Conservation (phyloP, 2,888 invertebrate species). For the Drosophila fulvimacula region DNA sequence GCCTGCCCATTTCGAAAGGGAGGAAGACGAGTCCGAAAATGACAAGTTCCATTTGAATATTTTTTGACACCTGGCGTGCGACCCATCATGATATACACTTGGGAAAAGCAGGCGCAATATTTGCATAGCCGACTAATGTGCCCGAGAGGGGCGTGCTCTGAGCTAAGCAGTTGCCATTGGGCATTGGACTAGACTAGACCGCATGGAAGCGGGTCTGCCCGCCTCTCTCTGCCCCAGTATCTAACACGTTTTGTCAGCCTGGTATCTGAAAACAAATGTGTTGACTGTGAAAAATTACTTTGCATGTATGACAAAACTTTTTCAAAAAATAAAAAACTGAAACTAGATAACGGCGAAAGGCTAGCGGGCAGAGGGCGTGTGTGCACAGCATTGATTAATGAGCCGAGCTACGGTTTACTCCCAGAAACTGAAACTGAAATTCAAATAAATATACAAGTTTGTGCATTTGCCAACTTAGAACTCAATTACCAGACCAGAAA, state of each 20-base stretch:
- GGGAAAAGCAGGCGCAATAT: slow-evolving; percentile 50
- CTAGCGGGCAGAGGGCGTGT: slow-evolving; percentile 8
- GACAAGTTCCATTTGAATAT: slow-evolving; percentile 55
- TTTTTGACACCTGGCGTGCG: slow-evolving; percentile 74
- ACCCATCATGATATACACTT: slow-evolving; percentile 43
- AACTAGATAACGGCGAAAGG: slow-evolving; percentile 12
- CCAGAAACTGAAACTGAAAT: slow-evolving; percentile 3
- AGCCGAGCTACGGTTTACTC: slow-evolving; percentile 27
- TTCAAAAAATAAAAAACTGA: slow-evolving; percentile 42
- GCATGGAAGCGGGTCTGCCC: neutral
- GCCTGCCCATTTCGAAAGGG: slow-evolving; percentile 42
- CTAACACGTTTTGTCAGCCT: slow-evolving; percentile 40
- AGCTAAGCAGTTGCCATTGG: slow-evolving; percentile 13
- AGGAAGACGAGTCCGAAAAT: slow-evolving; percentile 33
- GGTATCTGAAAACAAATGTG: slow-evolving; percentile 51
- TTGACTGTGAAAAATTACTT: slow-evolving; percentile 72
- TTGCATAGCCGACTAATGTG: slow-evolving; percentile 40
- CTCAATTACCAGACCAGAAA: slow-evolving; percentile 69
- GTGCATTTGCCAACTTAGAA: slow-evolving; percentile 67
- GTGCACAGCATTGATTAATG: slow-evolving; percentile 66
- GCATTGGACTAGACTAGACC: neutral
- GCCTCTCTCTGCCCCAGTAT: neutral
- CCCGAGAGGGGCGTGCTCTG: slow-evolving; percentile 15
- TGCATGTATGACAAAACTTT: slow-evolving; percentile 73
- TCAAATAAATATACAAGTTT: slow-evolving; percentile 16